Percentiles rank a stretch among this genome's conserved stretches.
Evolutionary conservation across 1,140 invertebrate genomes (phyloP).

Genomic region (Chymomyza costata): DNA sequence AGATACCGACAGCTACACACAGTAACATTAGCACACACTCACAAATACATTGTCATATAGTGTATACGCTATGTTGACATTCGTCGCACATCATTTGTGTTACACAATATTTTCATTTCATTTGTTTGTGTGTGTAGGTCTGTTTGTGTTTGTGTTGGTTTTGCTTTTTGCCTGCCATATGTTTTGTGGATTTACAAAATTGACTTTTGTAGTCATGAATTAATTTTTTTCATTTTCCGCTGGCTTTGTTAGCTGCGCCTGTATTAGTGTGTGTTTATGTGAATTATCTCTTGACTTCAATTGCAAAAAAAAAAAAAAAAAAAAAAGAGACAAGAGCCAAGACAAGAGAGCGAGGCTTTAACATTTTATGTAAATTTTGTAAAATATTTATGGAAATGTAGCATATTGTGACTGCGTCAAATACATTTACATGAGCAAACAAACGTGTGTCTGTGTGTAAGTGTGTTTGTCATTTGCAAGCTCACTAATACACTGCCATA

Average conservation of each 20-base stretch:
- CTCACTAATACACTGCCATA: conserved; percentile 13
- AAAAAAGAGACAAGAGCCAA: neutral
- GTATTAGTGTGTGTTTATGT: conserved; percentile 30
- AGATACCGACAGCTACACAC: neutral
- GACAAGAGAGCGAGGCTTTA: conserved; percentile 29
- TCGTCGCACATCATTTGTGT: conserved; percentile 58
- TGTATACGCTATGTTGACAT: no score
- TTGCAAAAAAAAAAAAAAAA: neutral
- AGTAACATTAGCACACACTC: neutral
- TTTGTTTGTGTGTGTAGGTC: conserved; percentile 18
- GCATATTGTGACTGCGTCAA: conserved; percentile 68
- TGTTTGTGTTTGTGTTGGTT: conserved; percentile 11
- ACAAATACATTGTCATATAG: conserved; percentile 10
- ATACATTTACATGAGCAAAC: conserved; percentile 60
- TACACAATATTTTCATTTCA: conserved; percentile 48
- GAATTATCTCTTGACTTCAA: conserved; percentile 16
- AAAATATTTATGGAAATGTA: conserved; percentile 73
- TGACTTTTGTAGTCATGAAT: conserved; percentile 70
- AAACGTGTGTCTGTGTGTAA: conserved; percentile 15
- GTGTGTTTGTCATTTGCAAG: conserved; percentile 21
- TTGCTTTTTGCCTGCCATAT: conserved; percentile 34
- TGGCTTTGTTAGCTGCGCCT: conserved; percentile 6
- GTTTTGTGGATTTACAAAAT: conserved; percentile 63
- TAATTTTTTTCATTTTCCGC: conserved; percentile 46
- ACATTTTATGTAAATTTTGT: conserved; percentile 71